These are phyloP conservation scores for Conchocele bisecta DNA, from an alignment of 2,888 invertebrate genomes.

Conservation along the genomic window DNA sequence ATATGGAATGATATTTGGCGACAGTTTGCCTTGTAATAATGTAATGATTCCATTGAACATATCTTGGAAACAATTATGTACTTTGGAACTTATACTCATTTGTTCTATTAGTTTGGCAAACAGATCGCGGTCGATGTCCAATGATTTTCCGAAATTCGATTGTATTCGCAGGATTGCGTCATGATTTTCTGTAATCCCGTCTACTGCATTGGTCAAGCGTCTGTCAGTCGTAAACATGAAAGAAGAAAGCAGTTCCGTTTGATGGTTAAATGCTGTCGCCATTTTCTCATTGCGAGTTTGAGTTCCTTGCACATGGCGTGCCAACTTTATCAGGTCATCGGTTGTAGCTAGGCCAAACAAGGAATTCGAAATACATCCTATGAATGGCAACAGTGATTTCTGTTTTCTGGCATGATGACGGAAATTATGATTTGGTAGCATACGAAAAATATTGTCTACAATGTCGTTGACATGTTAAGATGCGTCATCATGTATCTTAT, in stretches of 20 bases:
- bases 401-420: neutral
- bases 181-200: too few species aligned
- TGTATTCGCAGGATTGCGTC: too few species aligned
- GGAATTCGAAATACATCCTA: neutral
- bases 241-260: too few species aligned
- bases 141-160: too few species aligned
- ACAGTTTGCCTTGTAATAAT: neutral
- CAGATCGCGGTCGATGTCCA: too few species aligned
- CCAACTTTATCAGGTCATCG: too few species aligned
- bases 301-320: too few species aligned
- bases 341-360: slow-evolving; percentile 3
- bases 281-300: too few species aligned
- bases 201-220: too few species aligned
- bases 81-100: neutral
- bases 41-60: neutral
- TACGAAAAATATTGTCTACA: neutral
- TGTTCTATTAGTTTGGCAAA: too few species aligned
- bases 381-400: neutral
- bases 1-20: slow-evolving; percentile 1
- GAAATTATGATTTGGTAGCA: neutral
- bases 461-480: neutral
- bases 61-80: neutral
- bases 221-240: too few species aligned
- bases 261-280: too few species aligned
- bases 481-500: slow-evolving; percentile 3